These are phyloP conservation scores for Lagria hirta DNA, from an alignment of 2,888 invertebrate species.

Conservation along the genomic window DNA sequence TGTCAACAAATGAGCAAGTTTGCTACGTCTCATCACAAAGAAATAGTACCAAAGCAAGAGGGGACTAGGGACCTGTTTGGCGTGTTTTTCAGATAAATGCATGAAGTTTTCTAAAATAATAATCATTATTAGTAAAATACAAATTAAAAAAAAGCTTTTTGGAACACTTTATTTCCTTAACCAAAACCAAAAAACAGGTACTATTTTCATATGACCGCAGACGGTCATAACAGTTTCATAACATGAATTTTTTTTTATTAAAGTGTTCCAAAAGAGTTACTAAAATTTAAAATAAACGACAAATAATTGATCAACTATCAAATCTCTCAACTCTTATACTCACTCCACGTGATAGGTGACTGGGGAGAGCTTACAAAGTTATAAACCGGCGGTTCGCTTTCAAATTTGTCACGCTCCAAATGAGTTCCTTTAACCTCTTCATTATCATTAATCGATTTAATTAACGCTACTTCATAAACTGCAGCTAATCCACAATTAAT, in stretches of 20 bases:
- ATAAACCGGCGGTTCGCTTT: slow-evolving; percentile 67
- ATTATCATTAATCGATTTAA: slow-evolving; percentile 40
- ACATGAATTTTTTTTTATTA: neutral
- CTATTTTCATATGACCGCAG: too few species aligned
- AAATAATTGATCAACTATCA: neutral
- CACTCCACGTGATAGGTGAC: slow-evolving; percentile 79
- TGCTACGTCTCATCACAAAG: slow-evolving; percentile 63
- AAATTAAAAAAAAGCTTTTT: too few species aligned
- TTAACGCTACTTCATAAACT: slow-evolving; percentile 39
- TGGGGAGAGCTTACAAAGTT: slow-evolving; percentile 83
- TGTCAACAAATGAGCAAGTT: slow-evolving; percentile 59
- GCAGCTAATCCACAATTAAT: slow-evolving; percentile 38
- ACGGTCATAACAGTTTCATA: neutral
- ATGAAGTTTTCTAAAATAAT: slow-evolving; percentile 58
- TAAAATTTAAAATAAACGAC: neutral
- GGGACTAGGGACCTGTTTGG: slow-evolving; percentile 58
- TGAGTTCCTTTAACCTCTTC: too few species aligned
- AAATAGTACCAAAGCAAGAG: slow-evolving; percentile 66
- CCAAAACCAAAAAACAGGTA: too few species aligned
- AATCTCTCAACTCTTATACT: slow-evolving; percentile 41
- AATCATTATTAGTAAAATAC: neutral
- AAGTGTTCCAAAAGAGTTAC: neutral
- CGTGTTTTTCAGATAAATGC: slow-evolving; percentile 57
- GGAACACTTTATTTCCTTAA: too few species aligned
- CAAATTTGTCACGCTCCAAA: slow-evolving; percentile 33